Evolutionary conservation across 2,797 vertebrate species (phyloP).

Genomic region (Poeciliopsis turneri): DNA sequence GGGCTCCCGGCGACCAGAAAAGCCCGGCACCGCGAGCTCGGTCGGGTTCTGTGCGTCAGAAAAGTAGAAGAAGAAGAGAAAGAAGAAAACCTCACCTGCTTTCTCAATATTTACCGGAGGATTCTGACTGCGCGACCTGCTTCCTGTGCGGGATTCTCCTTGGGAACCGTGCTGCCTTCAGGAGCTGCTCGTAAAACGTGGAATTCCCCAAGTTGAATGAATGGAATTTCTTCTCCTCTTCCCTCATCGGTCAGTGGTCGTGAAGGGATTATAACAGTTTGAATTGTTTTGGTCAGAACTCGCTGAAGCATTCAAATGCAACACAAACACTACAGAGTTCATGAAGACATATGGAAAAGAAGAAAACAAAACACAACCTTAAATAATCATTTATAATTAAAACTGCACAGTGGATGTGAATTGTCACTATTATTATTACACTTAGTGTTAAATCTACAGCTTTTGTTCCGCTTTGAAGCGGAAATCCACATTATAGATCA

Average conservation of each 20-base stretch:
- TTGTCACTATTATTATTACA: neutral
- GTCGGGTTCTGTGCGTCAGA: neutral
- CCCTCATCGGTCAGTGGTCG: too few species aligned
- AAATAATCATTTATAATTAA: neutral
- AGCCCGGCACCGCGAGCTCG: neutral
- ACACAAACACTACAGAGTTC: neutral
- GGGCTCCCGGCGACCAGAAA: neutral
- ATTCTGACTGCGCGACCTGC: slow-evolving; percentile 48
- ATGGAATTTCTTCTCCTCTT: neutral
- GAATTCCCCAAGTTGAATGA: neutral
- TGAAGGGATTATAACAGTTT: neutral
- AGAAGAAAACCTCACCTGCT: neutral
- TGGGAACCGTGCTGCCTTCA: slow-evolving; percentile 69
- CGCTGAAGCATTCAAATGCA: neutral
- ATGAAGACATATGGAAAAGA: neutral
- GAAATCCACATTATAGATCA: neutral
- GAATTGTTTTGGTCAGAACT: neutral
- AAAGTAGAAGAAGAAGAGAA: neutral
- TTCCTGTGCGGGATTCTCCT: slow-evolving; percentile 69
- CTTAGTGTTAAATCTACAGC: too few species aligned
- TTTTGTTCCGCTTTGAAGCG: neutral
- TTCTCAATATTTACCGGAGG: slow-evolving; percentile 21
- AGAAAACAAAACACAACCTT: neutral
- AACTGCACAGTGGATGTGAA: neutral
- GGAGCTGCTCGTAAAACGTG: slow-evolving; percentile 6